phyloP scores from a whole-genome alignment of 2,113 vertebrate species.

The Centrocercus urophasianus region DNA sequence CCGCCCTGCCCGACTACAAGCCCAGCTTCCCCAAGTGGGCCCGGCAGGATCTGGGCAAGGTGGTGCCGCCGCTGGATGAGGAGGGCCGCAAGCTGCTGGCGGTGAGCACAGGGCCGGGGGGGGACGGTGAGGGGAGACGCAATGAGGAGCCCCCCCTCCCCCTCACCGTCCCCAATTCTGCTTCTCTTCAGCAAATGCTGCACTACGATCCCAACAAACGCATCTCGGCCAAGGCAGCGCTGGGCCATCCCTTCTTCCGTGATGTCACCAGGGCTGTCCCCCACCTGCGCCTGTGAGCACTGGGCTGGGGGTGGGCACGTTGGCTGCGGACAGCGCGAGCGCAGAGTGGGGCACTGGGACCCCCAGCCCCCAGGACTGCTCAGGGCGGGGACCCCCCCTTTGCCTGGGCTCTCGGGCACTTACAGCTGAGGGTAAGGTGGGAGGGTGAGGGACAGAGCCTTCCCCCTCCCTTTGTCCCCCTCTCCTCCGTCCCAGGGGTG shows the following conservation, averaged over 20 bases:
- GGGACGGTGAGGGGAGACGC: no score
- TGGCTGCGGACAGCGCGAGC: no score
- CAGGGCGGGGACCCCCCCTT: not conserved
- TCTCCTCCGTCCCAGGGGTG: not conserved
- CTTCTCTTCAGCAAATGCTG: constrained; percentile 88
- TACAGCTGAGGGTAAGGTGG: not conserved
- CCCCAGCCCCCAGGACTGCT: not conserved
- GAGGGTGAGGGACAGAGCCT: not conserved
- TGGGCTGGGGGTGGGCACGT: not conserved
- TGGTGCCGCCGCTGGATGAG: constrained; percentile 90
- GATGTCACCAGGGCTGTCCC: constrained; percentile 91
- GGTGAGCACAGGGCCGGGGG: constrained; percentile 74
- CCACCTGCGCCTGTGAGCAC: constrained; percentile 85
- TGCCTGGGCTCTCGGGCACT: not conserved
- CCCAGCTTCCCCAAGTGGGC: constrained; percentile 95
- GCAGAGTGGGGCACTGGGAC: not conserved
- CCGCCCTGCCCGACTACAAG: constrained; percentile 95
- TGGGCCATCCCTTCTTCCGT: constrained; percentile 91
- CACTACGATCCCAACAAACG: constrained; percentile 94
- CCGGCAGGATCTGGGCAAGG: constrained; percentile 90
- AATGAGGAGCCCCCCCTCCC: not conserved
- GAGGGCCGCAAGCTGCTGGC: constrained; percentile 88
- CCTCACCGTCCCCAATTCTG: not conserved
- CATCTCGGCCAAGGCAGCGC: constrained; percentile 92
- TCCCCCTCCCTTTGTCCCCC: no score